These are phyloP conservation scores for Onychomys torridus DNA, from an alignment of 2,797 vertebrate genomes.

Conservation along the genomic window DNA sequence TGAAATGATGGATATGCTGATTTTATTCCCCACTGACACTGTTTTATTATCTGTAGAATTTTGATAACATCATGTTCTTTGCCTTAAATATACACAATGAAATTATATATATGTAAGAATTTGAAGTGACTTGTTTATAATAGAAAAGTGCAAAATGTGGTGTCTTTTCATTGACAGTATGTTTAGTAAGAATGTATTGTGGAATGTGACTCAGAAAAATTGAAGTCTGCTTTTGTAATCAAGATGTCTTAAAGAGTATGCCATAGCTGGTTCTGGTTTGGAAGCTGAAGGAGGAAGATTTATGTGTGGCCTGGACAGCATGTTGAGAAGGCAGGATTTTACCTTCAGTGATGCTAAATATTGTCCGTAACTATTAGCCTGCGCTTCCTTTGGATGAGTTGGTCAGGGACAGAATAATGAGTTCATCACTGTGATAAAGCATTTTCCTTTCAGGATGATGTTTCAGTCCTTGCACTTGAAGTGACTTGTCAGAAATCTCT, in stretches of 20 bases:
- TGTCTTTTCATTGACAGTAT: not conserved
- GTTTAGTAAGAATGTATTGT: not conserved
- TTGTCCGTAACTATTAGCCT: not conserved
- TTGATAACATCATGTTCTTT: not conserved
- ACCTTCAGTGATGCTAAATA: not conserved
- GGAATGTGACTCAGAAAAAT: not conserved
- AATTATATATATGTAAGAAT: not conserved
- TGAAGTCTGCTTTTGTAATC: not conserved
- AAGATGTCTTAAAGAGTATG: not conserved
- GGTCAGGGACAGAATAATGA: not conserved
- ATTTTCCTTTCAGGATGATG: not conserved
- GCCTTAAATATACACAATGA: not conserved
- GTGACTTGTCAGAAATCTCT: slow-evolving; percentile 7
- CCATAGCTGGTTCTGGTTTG: not conserved
- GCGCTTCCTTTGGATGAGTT: not conserved
- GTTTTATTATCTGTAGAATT: not conserved
- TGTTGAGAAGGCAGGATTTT: not conserved
- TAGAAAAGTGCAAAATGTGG: not conserved
- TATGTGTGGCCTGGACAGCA: not conserved
- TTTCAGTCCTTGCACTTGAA: not conserved
- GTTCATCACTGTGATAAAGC: not conserved
- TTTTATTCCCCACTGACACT: not conserved
- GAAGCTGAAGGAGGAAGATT: not conserved
- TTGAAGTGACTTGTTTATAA: not conserved
- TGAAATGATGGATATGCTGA: not conserved